Evolutionary conservation across 2,113 vertebrate genomes (phyloP).

Genomic region (Epinephelus cyanopodus): DNA sequence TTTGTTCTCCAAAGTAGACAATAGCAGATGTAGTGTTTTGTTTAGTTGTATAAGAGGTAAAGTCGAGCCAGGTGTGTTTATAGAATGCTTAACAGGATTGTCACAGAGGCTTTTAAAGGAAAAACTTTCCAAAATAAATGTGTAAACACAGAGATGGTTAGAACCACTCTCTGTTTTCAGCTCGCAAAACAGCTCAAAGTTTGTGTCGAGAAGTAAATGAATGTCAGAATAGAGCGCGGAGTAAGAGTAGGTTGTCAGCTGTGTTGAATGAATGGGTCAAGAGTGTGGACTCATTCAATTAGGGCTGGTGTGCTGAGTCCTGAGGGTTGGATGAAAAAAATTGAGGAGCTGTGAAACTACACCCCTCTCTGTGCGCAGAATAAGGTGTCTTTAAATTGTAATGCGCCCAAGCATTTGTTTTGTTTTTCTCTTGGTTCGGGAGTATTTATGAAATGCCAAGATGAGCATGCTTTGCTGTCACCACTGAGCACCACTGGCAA

Average conservation of each 20-base stretch:
- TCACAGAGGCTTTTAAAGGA: slow-evolving; percentile 21
- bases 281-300: slow-evolving; percentile 57
- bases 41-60: slow-evolving; percentile 1
- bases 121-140: slow-evolving; percentile 18
- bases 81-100: slow-evolving; percentile 15
- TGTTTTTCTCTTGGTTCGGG: slow-evolving; percentile 20
- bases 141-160: slow-evolving; percentile 20
- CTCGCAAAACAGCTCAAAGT: slow-evolving; percentile 3
- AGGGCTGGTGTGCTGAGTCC: slow-evolving; percentile 7
- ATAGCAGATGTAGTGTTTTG: slow-evolving; percentile 7
- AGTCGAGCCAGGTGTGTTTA: slow-evolving; percentile 27
- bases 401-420: slow-evolving; percentile 31
- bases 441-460: slow-evolving; percentile 41
- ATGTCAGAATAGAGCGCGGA: slow-evolving; percentile 28
- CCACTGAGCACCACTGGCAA: slow-evolving; percentile 15
- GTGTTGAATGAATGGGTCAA: slow-evolving; percentile 48
- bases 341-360: background rate
- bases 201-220: slow-evolving; percentile 13
- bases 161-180: slow-evolving; percentile 9
- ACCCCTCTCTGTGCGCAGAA: slow-evolving; percentile 13
- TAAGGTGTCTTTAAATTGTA: slow-evolving; percentile 36
- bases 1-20: slow-evolving; percentile 28
- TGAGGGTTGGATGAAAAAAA: slow-evolving; percentile 10
- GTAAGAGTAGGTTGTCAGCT: slow-evolving; percentile 32
- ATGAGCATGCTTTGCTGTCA: slow-evolving; percentile 37